phyloP scores from a whole-genome alignment of 2,113 vertebrate genomes.

The Athene cunicularia region DNA sequence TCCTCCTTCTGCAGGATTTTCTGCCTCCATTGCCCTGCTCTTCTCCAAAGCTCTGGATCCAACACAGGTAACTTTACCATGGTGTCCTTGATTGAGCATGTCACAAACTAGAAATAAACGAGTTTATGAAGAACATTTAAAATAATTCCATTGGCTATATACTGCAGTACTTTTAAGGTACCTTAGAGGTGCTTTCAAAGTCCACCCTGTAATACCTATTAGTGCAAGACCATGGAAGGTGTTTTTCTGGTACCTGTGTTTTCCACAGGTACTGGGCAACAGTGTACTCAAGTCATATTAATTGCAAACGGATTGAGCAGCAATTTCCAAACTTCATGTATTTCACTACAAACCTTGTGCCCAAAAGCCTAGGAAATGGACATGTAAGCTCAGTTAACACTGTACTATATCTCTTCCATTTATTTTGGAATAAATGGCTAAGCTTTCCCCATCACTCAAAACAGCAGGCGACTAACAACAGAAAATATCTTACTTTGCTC shows the following conservation, averaged over 20 bases:
- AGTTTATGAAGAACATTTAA: neutral
- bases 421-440: neutral
- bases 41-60: neutral
- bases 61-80: neutral
- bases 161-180: neutral
- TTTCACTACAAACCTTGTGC: neutral
- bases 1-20: neutral
- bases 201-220: neutral
- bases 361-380: neutral
- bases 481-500: neutral
- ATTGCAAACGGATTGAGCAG: neutral
- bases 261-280: neutral
- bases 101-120: neutral
- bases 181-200: neutral
- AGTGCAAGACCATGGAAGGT: neutral
- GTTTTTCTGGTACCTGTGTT: neutral
- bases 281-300: neutral
- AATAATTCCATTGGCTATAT: neutral
- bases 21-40: neutral
- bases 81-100: neutral
- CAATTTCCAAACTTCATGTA: neutral
- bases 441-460: neutral
- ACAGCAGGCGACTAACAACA: neutral
- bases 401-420: neutral
- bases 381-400: neutral